A percentile compares a stretch with the other conserved stretches of the same genome.
phyloP scores from a whole-genome alignment of 2,888 invertebrate species.

The Xestia ashworthii region DNA sequence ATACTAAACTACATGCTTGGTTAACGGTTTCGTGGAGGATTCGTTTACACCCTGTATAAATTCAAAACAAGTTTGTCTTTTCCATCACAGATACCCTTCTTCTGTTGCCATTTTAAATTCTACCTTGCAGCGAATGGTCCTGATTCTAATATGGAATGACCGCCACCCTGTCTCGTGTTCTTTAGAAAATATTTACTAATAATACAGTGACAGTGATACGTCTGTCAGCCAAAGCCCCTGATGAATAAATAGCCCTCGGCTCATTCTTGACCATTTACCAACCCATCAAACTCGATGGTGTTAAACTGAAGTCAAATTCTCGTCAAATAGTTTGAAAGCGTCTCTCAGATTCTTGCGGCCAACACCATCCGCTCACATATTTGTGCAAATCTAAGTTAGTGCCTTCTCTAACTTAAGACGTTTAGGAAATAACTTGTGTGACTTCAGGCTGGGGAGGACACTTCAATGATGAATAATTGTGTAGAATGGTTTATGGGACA shows the following conservation, averaged over 20 bases:
- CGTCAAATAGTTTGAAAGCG: slow-evolving; percentile 45
- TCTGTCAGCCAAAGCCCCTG: not conserved
- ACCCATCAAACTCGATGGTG: slow-evolving; percentile 4
- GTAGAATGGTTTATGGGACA: not conserved
- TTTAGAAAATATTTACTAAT: not conserved
- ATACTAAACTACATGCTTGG: too few species aligned
- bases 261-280: slow-evolving; percentile 4
- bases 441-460: not conserved
- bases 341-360: slow-evolving; percentile 48
- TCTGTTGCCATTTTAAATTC: too few species aligned
- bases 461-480: slow-evolving; percentile 8
- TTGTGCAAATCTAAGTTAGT: slow-evolving; percentile 49
- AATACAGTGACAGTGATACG: not conserved
- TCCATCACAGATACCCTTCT: too few species aligned
- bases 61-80: too few species aligned
- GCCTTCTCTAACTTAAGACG: slow-evolving; percentile 16
- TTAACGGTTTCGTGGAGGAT: too few species aligned
- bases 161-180: too few species aligned
- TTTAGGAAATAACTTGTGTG: slow-evolving; percentile 41
- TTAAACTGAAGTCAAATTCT: slow-evolving; percentile 34
- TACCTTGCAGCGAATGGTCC: too few species aligned
- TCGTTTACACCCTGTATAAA: too few species aligned
- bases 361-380: slow-evolving; percentile 38
- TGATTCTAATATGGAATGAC: too few species aligned
- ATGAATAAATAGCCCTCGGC: not conserved